Percentiles rank a stretch among this genome's conserved stretches.
These are phyloP conservation scores for Nomia melanderi DNA, from an alignment of 1,140 invertebrate genomes.

Conservation along the genomic window DNA sequence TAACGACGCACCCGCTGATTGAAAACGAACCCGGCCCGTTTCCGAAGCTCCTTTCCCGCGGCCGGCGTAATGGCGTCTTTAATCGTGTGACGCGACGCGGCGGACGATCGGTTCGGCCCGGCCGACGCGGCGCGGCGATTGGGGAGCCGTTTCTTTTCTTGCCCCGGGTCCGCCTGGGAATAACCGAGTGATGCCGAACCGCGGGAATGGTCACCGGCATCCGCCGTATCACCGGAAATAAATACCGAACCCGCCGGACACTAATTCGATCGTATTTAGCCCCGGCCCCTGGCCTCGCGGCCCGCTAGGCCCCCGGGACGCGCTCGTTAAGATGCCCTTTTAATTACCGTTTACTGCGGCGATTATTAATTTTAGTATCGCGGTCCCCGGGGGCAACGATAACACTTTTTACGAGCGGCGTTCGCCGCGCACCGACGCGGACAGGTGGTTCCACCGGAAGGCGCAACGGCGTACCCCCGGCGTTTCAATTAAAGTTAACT, in stretches of 20 bases:
- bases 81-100: constrained; percentile 46
- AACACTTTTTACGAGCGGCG: constrained; percentile 4
- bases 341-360: constrained; percentile 8
- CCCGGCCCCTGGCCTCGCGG: constrained; percentile 5
- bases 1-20: constrained; percentile 40
- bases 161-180: constrained; percentile 39
- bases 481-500: neutral
- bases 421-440: neutral
- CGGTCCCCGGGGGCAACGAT: neutral
- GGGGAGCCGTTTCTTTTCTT: constrained; percentile 37
- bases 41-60: constrained; percentile 31
- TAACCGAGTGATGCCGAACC: constrained; percentile 24
- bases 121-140: too few relatives aligned
- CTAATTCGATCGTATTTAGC: constrained; percentile 45
- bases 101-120: constrained; percentile 42
- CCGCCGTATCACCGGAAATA: constrained; percentile 56
- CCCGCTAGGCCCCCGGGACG: neutral
- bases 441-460: neutral
- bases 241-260: constrained; percentile 39
- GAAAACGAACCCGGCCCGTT: constrained; percentile 26
- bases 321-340: neutral
- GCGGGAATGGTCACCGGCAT: constrained; percentile 18
- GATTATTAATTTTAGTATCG: constrained; percentile 21
- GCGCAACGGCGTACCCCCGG: neutral
- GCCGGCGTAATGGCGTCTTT: constrained; percentile 44